Base-by-base conservation (phyloP, 2,113 vertebrate genomes). In the Cyprinus carpio region DNA sequence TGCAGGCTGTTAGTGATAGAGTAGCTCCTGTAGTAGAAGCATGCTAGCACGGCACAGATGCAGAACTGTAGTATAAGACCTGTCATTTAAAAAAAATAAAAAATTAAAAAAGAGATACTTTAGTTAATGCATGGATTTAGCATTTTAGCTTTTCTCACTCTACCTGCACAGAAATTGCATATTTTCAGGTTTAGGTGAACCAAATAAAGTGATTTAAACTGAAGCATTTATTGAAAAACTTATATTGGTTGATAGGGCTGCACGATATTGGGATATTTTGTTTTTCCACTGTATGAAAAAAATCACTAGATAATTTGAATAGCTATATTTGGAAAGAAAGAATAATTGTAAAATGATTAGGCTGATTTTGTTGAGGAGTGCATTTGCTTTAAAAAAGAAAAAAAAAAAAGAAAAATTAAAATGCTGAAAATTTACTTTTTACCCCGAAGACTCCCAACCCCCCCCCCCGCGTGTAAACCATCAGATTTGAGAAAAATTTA, bases 101-200 rank as follows among this genome's bases (percentile, higher is more conserved):
- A 7, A 29, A 80, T 29, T n/a, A n/a, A 80, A 46, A 56, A n/a
- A 34, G 84, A 58, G 60, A 51, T 88, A 40, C 81, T 88, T 37
- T 78, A 84, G 67, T 79, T 87, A 82, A 37, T 87, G 85, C 88
- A 87, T 89, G 83, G 69, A 83, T 58, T 54, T 74, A 86, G 71
- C 31, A 8, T 56, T 78, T 54, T 65, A 67, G 62, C 72, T 76
- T 31, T 51, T 62, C 54, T 67, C 46, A 65, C 51, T 49, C 56
- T 51, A 82, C 11, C 71, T 43, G 40, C 27, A 62, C 40, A 75
- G 40, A 13, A 18, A 56, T 23, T 16, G 4, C 6, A 43, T 13
- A 27, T 29, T 64, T 49, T 54, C 11, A 16, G 43, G 25, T 75
- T 43, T 84, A 62, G 25, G 40, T 27, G 46, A 54, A 49, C 15